phyloP scores from a whole-genome alignment of 2,797 vertebrate species.

The Enteromius mattozi region DNA sequence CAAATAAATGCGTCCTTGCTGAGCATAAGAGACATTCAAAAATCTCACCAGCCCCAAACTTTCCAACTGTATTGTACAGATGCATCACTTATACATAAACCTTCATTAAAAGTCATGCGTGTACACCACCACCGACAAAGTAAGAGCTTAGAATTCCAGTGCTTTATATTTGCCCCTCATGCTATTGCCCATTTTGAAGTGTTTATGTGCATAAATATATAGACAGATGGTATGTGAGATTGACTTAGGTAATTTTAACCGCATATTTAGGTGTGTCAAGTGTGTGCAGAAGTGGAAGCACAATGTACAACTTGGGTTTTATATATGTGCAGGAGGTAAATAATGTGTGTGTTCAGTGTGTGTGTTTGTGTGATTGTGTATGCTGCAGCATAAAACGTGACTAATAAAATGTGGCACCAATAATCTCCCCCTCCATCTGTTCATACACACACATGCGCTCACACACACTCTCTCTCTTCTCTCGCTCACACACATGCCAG shows the following conservation, averaged over 20 bases:
- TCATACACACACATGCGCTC: constrained; percentile 59
- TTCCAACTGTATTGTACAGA: not conserved
- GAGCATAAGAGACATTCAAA: not conserved
- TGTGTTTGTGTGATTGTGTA: constrained; percentile 33
- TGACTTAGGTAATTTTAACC: not conserved
- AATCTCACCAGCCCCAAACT: not conserved
- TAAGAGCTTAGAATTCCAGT: not conserved
- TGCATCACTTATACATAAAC: not conserved
- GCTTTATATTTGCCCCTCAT: not conserved
- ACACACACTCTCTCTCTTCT: constrained; percentile 8
- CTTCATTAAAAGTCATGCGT: not conserved
- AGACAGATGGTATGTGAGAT: constrained; percentile 14
- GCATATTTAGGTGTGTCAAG: not conserved
- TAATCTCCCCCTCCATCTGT: constrained; percentile 68
- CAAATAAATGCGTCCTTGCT: not conserved
- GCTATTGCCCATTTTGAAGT: constrained; percentile 15
- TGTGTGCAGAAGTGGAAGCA: not conserved
- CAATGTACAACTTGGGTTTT: constrained; percentile 8
- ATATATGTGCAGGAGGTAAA: constrained; percentile 41
- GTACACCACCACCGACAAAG: not conserved
- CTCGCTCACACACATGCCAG: constrained; percentile 2
- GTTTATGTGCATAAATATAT: not conserved
- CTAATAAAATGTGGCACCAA: constrained; percentile 61
- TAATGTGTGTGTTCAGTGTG: constrained; percentile 25
- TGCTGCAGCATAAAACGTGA: constrained; percentile 50